Evolutionary conservation across 2,888 invertebrate genomes (phyloP).

Genomic region (Leucophora obtusa): DNA sequence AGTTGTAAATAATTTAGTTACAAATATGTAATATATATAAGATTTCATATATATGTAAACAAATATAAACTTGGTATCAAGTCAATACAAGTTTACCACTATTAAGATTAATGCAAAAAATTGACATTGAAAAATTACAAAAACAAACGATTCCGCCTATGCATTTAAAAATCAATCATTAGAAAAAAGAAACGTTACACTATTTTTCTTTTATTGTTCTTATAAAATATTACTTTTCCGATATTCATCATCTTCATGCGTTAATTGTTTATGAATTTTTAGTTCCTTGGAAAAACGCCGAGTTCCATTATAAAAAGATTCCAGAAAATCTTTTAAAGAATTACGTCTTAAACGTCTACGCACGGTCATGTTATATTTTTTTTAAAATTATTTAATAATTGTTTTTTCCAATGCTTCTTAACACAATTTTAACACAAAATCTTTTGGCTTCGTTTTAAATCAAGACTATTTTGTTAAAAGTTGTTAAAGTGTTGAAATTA

Average conservation of each 20-base stretch:
- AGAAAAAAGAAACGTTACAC: background rate
- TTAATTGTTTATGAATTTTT: slow-evolving; percentile 24
- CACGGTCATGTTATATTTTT: slow-evolving; percentile 66
- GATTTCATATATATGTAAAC: background rate
- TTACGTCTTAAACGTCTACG: slow-evolving; percentile 67
- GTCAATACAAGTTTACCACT: background rate
- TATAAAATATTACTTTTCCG: slow-evolving; percentile 46
- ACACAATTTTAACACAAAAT: slow-evolving; percentile 51
- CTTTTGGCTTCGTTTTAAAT: slow-evolving; percentile 4
- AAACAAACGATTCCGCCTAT: background rate
- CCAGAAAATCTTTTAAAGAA: slow-evolving; percentile 70
- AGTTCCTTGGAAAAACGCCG: slow-evolving; percentile 68
- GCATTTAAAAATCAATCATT: background rate
- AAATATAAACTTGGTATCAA: background rate
- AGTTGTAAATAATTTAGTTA: background rate
- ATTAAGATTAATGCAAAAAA: background rate
- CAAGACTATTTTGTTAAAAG: slow-evolving; percentile 53
- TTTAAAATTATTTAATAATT: background rate
- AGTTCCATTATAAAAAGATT: slow-evolving; percentile 53
- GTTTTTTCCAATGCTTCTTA: background rate
- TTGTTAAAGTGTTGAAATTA: slow-evolving; percentile 32
- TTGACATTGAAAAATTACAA: background rate
- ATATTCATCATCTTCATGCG: background rate
- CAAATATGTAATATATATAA: too few species aligned
- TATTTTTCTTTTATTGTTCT: background rate